Conservation (phyloP, 2,797 vertebrate species). For the Coccyzus lansbergi region DNA sequence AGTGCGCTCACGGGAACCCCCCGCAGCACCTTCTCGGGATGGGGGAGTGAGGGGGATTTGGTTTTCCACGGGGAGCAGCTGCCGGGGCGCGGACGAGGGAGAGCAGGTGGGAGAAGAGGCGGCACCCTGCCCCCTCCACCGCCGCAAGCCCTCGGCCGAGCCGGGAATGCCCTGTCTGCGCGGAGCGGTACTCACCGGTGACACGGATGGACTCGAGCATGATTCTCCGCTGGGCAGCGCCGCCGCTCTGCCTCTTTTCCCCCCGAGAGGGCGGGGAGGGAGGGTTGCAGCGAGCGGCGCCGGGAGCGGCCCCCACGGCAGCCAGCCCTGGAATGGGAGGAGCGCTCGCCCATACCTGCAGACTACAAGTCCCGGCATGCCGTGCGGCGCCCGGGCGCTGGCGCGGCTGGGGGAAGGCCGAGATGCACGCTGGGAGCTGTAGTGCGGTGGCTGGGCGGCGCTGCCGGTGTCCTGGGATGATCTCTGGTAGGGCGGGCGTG, state of each 20-base stretch:
- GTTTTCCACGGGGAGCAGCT: no score
- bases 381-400: not conserved
- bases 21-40: no score
- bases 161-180: not conserved
- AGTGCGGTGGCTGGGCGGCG: not conserved
- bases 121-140: not conserved
- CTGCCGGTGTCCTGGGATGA: no score
- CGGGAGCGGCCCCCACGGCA: no score
- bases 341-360: not conserved
- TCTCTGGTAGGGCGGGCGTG: no score
- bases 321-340: not conserved
- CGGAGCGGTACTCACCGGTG: constrained; percentile 75
- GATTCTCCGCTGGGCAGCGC: not conserved
- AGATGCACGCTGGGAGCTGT: not conserved
- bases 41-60: no score
- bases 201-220: constrained; percentile 83
- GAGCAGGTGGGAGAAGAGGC: not conserved
- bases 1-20: no score
- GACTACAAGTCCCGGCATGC: constrained; percentile 59
- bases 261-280: not conserved
- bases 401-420: accelerated
- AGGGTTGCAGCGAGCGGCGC: not conserved
- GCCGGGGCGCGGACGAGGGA: no score
- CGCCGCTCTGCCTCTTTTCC: not conserved
- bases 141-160: not conserved